Conservation (phyloP, 2,113 vertebrate genomes). For the Guaruba guarouba region DNA sequence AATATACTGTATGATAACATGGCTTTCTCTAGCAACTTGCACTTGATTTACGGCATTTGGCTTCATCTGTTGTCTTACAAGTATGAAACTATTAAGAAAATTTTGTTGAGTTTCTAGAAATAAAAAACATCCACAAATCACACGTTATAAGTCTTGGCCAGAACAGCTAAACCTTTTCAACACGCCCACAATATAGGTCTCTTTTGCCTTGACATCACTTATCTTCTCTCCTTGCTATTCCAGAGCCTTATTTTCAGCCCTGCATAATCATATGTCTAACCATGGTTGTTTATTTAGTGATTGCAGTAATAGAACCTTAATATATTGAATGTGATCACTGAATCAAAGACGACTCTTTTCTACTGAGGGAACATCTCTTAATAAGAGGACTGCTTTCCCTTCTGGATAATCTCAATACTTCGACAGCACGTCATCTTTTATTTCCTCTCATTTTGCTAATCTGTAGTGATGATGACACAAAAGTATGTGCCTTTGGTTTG, state of each 20-base stretch:
- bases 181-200: not conserved
- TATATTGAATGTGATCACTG: not conserved
- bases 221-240: not conserved
- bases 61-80: not conserved
- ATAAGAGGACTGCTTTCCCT: not conserved
- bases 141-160: accelerated
- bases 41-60: not conserved
- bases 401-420: not conserved
- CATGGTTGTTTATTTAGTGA: not conserved
- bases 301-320: not conserved
- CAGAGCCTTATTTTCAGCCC: not conserved
- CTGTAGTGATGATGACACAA: not conserved
- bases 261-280: not conserved
- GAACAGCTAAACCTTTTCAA: not conserved
- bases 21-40: not conserved
- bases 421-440: not conserved
- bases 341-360: not conserved
- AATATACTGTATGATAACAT: not conserved
- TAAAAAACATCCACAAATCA: not conserved
- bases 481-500: not conserved
- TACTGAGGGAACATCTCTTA: not conserved
- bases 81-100: not conserved
- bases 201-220: not conserved
- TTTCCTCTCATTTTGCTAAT: not conserved
- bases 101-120: not conserved